Conservation (phyloP, 2,113 vertebrate species). For the Oreotrochilus melanogaster region DNA sequence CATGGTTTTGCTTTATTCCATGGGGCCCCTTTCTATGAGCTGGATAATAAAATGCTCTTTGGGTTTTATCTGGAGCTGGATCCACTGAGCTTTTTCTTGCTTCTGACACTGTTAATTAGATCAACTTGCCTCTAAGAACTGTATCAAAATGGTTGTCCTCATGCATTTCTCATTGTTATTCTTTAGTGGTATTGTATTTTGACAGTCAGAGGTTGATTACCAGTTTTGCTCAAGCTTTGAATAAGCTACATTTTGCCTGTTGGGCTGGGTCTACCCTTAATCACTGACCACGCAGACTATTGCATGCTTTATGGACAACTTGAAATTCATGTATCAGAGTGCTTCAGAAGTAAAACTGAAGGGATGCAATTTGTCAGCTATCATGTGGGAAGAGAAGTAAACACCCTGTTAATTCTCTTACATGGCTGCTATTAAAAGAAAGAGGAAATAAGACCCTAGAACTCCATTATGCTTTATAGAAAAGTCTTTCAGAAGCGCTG, state of each 20-base stretch:
- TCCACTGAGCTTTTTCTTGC: slow-evolving; percentile 62
- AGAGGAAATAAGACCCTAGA: slow-evolving; percentile 55
- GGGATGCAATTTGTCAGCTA: slow-evolving; percentile 55
- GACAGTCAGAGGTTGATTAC: slow-evolving; percentile 70
- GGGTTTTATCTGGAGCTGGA: slow-evolving; percentile 41
- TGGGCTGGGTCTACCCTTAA: slow-evolving; percentile 58
- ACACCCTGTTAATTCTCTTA: slow-evolving; percentile 59
- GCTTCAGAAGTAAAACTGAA: slow-evolving; percentile 49
- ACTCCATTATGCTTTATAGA: slow-evolving; percentile 16
- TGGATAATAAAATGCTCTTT: slow-evolving; percentile 42
- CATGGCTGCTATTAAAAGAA: slow-evolving; percentile 64
- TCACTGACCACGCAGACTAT: slow-evolving; percentile 45
- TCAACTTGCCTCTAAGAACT: slow-evolving; percentile 53
- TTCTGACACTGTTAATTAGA: slow-evolving; percentile 74
- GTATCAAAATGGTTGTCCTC: slow-evolving; percentile 50
- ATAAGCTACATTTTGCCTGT: slow-evolving; percentile 46
- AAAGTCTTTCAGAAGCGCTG: not conserved
- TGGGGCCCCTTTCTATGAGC: not conserved
- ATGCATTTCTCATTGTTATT: slow-evolving; percentile 42
- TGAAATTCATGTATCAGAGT: slow-evolving; percentile 45
- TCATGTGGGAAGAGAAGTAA: slow-evolving; percentile 58
- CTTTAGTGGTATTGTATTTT: slow-evolving; percentile 61
- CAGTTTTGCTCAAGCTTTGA: slow-evolving; percentile 52
- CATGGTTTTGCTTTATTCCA: slow-evolving; percentile 11
- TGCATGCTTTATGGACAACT: slow-evolving; percentile 7